Evolutionary conservation across 2,888 invertebrate genomes (phyloP).

Genomic region (Pterobdella sp.): DNA sequence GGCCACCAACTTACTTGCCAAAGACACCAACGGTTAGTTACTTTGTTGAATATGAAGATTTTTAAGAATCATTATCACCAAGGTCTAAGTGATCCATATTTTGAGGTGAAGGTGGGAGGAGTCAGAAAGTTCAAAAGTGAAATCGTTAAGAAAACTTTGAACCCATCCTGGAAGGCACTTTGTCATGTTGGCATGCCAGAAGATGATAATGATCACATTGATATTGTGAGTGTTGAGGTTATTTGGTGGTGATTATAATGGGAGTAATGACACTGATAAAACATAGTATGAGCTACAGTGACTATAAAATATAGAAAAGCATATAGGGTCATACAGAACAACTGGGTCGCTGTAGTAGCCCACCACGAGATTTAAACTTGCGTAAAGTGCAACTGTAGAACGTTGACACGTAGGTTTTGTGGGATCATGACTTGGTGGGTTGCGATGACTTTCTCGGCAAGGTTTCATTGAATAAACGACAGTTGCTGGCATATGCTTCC

Average conservation of each 20-base stretch:
- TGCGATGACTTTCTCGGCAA: conserved; percentile 56
- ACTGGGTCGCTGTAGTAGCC: background rate
- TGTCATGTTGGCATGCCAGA: conserved; percentile 54
- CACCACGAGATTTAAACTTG: background rate
- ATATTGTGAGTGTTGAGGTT: background rate
- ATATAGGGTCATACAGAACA: too few species aligned
- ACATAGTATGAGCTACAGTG: background rate
- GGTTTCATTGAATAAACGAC: conserved; percentile 52
- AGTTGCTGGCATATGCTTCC: conserved; percentile 52
- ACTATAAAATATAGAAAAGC: too few species aligned
- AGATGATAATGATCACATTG: conserved; percentile 41
- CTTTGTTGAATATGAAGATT: background rate
- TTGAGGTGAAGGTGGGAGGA: conserved; percentile 53
- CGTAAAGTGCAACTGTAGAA: background rate
- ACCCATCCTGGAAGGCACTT: conserved; percentile 57
- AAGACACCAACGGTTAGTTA: conserved; percentile 53
- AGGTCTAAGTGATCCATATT: conserved; percentile 57
- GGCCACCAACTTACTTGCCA: conserved; percentile 55
- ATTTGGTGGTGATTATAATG: background rate
- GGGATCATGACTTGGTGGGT: conserved; percentile 56
- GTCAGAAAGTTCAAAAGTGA: conserved; percentile 55
- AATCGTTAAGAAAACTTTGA: conserved; percentile 56
- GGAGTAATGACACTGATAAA: background rate
- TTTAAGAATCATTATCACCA: background rate
- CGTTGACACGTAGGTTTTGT: conserved; percentile 49